A percentile compares a stretch with the other conserved stretches of the same genome.
phyloP scores from a whole-genome alignment of 1,140 invertebrate species.

The Drosophila nigromelanica region DNA sequence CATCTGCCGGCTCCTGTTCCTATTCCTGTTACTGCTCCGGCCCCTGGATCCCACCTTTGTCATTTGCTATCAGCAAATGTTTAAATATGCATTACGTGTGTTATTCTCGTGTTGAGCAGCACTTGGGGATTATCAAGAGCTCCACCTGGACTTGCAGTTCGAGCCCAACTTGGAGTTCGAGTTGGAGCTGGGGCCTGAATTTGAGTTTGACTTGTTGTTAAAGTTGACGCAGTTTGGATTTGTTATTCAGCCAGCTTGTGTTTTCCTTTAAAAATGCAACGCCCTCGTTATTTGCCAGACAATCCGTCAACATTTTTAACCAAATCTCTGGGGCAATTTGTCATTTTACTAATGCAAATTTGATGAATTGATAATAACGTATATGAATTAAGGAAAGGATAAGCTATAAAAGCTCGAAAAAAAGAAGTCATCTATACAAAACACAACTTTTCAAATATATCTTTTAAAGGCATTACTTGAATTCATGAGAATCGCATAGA shows the following conservation, averaged over 20 bases:
- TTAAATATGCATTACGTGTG: conserved; percentile 83
- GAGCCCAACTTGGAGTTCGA: conserved; percentile 9
- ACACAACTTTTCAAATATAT: too few relatives aligned
- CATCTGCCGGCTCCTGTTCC: conserved; percentile 6
- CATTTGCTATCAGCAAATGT: conserved; percentile 82
- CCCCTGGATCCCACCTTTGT: conserved; percentile 61
- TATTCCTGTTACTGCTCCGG: conserved; percentile 12
- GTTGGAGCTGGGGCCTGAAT: conserved; percentile 1
- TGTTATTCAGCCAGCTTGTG: conserved; percentile 24
- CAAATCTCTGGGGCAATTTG: conserved; percentile 21
- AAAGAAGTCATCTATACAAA: too few relatives aligned
- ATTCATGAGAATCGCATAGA: too few relatives aligned
- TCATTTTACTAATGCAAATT: conserved; percentile 3
- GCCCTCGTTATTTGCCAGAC: conserved; percentile 51
- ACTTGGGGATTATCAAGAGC: conserved; percentile 75
- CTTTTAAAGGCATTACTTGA: too few relatives aligned
- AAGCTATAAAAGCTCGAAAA: too few relatives aligned
- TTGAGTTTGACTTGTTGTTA: conserved; percentile 3
- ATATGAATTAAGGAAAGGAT: background rate
- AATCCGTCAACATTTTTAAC: conserved; percentile 28
- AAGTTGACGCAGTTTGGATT: conserved; percentile 15
- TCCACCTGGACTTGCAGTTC: conserved; percentile 44
- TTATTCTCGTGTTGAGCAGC: conserved; percentile 79
- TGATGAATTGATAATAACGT: background rate
- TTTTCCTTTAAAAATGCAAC: conserved; percentile 64